A percentile compares a stretch with the other conserved stretches of the same genome.
phyloP scores from a whole-genome alignment of 1,140 invertebrate genomes.

The Bombus soroeensis region DNA sequence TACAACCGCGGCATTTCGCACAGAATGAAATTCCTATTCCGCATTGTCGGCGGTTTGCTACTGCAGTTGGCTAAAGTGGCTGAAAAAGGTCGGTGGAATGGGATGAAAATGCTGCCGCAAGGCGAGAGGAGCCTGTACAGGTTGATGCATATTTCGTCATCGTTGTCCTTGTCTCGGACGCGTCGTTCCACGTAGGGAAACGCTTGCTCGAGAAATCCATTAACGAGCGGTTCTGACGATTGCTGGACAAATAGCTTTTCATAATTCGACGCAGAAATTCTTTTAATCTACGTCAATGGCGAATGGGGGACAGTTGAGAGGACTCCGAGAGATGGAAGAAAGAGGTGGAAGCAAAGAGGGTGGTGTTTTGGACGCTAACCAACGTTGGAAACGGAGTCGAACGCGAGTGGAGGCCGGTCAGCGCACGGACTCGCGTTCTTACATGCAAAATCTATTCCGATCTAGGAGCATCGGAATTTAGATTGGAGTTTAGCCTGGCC shows the following conservation, averaged over 20 bases:
- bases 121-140: background rate
- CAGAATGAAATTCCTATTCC: constrained; percentile 56
- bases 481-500: constrained; percentile 37
- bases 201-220: constrained; percentile 28
- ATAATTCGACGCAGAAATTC: constrained; percentile 26
- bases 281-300: background rate
- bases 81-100: constrained; percentile 31
- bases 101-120: constrained; percentile 33
- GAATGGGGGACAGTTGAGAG: background rate
- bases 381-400: constrained; percentile 8
- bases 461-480: constrained; percentile 46
- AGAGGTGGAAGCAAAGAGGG: too few species aligned
- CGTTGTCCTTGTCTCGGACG: background rate
- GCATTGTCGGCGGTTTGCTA: constrained; percentile 50
- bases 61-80: constrained; percentile 52
- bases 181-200: background rate
- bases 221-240: constrained; percentile 20
- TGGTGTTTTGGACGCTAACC: constrained; percentile 32
- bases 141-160: constrained; percentile 20
- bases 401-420: background rate
- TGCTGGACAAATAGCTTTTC: background rate
- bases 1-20: constrained; percentile 15
- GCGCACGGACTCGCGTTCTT: background rate
- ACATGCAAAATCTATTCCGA: constrained; percentile 50
- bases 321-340: background rate